These are phyloP conservation scores for Odontomachus brunneus DNA, from an alignment of 1,140 invertebrate genomes.

Conservation along the genomic window DNA sequence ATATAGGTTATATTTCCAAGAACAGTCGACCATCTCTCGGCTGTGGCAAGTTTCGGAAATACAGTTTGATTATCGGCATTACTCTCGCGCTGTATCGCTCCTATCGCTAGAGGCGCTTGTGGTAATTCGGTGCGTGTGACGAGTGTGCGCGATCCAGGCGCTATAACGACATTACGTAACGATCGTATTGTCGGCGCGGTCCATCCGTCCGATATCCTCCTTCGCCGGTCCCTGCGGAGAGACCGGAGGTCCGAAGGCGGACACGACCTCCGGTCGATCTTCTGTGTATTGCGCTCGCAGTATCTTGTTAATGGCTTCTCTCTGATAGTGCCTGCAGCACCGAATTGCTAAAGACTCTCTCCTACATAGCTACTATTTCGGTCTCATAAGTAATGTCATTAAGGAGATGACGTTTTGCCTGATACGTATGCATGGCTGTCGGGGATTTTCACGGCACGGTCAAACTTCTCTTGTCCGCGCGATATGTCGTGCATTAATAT, in stretches of 20 bases:
- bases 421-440: not conserved
- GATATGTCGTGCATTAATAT: slow-evolving; percentile 18
- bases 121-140: not conserved
- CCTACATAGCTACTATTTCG: not conserved
- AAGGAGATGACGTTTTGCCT: slow-evolving; percentile 2
- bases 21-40: too few species aligned
- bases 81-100: too few species aligned
- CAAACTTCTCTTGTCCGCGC: not conserved
- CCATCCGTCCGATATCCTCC: not conserved
- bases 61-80: too few species aligned
- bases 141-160: not conserved
- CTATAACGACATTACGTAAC: slow-evolving; percentile 45
- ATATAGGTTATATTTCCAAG: too few species aligned
- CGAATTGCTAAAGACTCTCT: not conserved
- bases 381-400: slow-evolving; percentile 16
- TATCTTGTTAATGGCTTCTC: slow-evolving; percentile 38
- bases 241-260: not conserved
- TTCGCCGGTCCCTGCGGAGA: not conserved
- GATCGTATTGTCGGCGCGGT: slow-evolving; percentile 19
- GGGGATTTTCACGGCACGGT: not conserved
- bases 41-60: too few species aligned
- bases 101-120: too few species aligned
- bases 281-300: not conserved
- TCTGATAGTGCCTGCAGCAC: not conserved
- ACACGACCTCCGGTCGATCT: slow-evolving; percentile 8